These are phyloP conservation scores for Clarias batrachus DNA, from an alignment of 2,113 vertebrate genomes.

Conservation along the genomic window DNA sequence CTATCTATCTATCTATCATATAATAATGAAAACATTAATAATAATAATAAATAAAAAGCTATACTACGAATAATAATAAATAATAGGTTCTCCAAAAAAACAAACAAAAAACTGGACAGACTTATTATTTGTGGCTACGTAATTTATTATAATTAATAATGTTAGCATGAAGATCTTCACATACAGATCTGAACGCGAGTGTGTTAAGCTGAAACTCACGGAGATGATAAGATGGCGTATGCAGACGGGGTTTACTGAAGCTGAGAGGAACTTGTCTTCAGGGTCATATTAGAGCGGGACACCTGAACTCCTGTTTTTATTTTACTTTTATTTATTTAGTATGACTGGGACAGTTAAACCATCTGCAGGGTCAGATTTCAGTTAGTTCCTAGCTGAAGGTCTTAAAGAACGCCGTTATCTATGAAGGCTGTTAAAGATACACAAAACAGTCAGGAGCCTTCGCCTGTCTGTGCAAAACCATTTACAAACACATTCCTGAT, in stretches of 20 bases:
- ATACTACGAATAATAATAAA: too few species aligned
- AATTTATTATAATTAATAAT: too few species aligned
- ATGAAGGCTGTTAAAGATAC: background rate
- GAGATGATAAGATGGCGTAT: background rate
- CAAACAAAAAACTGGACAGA: too few species aligned
- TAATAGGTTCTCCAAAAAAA: too few species aligned
- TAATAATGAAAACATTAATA: too few species aligned
- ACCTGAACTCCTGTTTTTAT: background rate
- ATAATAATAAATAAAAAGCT: too few species aligned
- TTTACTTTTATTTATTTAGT: background rate
- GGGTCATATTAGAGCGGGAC: too few species aligned
- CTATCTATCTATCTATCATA: too few species aligned
- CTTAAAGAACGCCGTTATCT: background rate
- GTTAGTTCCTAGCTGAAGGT: background rate
- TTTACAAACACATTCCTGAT: background rate
- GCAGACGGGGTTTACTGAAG: background rate
- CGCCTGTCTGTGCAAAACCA: background rate
- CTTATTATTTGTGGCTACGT: too few species aligned
- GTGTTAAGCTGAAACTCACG: background rate
- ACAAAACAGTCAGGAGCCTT: background rate
- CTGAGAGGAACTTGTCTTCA: background rate
- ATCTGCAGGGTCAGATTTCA: background rate
- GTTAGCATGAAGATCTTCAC: too few species aligned
- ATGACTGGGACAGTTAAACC: background rate
- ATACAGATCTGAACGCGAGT: too few species aligned